A percentile compares a stretch with the other conserved stretches of the same genome.
These are phyloP conservation scores for Sminthurides bifidus DNA, from an alignment of 1,140 invertebrate species.

Conservation along the genomic window DNA sequence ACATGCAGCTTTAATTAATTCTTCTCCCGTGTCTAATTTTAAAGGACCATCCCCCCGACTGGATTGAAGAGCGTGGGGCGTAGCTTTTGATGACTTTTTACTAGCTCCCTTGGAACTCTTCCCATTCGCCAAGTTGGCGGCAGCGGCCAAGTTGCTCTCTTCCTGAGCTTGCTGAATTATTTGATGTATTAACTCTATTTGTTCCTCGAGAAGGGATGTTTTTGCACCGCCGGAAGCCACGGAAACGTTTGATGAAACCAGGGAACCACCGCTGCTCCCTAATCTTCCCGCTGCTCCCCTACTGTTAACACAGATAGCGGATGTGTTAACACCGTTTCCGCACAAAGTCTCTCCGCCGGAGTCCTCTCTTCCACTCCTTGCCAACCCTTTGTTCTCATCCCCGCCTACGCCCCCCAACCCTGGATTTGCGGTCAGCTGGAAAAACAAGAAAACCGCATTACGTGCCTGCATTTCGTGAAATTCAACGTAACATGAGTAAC, in stretches of 20 bases:
- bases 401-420: no score
- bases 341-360: no score
- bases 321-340: no score
- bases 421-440: no score
- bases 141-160: slow-evolving; percentile 33
- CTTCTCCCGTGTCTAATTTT: slow-evolving; percentile 13
- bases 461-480: no score
- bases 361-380: no score
- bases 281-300: slow-evolving; percentile 31
- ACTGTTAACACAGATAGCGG: no score
- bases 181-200: slow-evolving; percentile 61
- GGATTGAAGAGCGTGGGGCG: slow-evolving; percentile 6
- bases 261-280: slow-evolving; percentile 1
- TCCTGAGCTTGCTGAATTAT: slow-evolving; percentile 62
- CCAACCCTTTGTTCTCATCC: no score
- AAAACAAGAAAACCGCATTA: no score
- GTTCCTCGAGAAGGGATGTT: slow-evolving; percentile 50
- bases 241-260: slow-evolving; percentile 34
- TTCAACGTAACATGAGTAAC: no score
- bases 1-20: not conserved
- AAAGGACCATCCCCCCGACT: not conserved
- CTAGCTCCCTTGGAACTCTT: slow-evolving; percentile 8
- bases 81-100: not conserved
- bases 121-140: slow-evolving; percentile 14
- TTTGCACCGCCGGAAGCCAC: no score